phyloP scores from a whole-genome alignment of 37 sponge, comb jelly and placozoan genomes.

The Hexactinellida sp. region DNA sequence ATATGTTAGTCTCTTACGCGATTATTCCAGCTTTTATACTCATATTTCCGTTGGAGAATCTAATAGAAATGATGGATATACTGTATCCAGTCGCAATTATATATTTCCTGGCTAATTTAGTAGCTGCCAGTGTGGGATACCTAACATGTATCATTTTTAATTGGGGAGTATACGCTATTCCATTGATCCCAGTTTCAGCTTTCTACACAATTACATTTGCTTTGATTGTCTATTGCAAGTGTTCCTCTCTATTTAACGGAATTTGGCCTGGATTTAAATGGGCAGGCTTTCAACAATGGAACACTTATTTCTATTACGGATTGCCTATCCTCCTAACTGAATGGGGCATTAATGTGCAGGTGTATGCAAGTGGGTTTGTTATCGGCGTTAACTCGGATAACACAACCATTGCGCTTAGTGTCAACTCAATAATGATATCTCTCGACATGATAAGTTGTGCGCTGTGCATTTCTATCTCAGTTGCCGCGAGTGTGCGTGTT shows the following conservation, averaged over 20 bases:
- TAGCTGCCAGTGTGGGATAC: neutral
- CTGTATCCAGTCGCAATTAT: neutral
- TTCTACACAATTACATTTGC: neutral
- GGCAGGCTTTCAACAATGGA: neutral
- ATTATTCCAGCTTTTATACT: neutral
- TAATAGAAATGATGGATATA: neutral
- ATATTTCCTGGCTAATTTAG: neutral
- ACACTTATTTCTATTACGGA: neutral
- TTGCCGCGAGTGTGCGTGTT: neutral
- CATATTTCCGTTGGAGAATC: neutral
- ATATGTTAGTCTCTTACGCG: neutral
- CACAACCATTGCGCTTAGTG: neutral
- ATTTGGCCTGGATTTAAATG: neutral
- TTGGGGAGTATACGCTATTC: neutral
- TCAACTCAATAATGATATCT: conserved; percentile 4
- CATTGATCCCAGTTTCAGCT: neutral
- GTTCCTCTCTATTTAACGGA: neutral
- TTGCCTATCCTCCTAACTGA: neutral
- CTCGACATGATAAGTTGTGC: neutral
- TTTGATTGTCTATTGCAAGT: neutral
- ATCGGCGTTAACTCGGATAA: neutral
- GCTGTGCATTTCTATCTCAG: neutral
- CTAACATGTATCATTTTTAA: neutral
- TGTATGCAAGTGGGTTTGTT: neutral
- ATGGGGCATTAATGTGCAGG: neutral